Evolutionary conservation across 37 sponge, comb jelly and placozoan species (phyloP).

Genomic region (Cliona cf. orientalis): DNA sequence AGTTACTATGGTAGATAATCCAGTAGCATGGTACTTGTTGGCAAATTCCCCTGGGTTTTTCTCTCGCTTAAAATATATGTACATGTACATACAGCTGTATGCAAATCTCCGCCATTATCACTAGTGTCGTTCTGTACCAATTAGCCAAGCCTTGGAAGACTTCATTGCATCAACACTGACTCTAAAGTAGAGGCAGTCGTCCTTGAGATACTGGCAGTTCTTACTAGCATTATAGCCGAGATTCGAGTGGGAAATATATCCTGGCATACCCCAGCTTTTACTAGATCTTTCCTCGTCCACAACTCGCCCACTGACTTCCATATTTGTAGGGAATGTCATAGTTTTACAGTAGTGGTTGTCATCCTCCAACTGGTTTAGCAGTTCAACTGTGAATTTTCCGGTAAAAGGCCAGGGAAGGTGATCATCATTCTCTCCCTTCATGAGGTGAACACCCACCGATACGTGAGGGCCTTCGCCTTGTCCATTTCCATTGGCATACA

Average conservation of each 20-base stretch:
- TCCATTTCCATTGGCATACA: constrained; percentile 46
- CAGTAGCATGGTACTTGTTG: no score
- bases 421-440: constrained; percentile 56
- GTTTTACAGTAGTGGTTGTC: constrained; percentile 7
- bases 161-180: no score
- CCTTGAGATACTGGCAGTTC: constrained; percentile 51
- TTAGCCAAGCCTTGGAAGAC: no score
- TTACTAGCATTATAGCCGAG: constrained; percentile 15
- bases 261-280: constrained; percentile 1
- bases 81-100: no score
- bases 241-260: constrained; percentile 12
- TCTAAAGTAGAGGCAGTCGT: constrained; percentile 51
- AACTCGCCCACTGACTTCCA: constrained; percentile 4
- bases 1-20: no score
- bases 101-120: no score
- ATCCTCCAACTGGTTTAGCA: constrained; percentile 48
- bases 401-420: constrained; percentile 32
- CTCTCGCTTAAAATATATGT: no score
- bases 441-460: constrained; percentile 32
- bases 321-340: background rate
- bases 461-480: constrained; percentile 43
- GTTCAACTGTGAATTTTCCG: constrained; percentile 24
- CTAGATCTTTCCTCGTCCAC: background rate
- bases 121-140: no score
- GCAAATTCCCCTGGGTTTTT: no score